Conservation (phyloP, 2,888 invertebrate species). For the Saturnia japonica region DNA sequence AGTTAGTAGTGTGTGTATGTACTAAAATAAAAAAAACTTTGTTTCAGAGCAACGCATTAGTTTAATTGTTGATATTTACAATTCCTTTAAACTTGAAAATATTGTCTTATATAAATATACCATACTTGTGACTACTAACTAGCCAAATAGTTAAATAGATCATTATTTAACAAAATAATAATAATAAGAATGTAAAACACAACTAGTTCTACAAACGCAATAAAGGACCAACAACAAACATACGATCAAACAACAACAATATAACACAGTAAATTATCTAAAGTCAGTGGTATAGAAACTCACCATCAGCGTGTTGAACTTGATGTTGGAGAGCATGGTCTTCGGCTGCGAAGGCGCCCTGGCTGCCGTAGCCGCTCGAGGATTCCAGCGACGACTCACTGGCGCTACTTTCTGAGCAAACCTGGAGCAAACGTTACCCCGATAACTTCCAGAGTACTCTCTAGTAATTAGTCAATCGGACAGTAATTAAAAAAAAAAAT, state of each 20-base stretch:
- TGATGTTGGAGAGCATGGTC: slow-evolving; percentile 71
- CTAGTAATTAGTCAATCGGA: too few relatives aligned
- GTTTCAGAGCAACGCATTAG: too few relatives aligned
- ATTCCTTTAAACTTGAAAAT: too few relatives aligned
- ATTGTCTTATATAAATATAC: too few relatives aligned
- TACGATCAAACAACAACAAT: slow-evolving; percentile 15
- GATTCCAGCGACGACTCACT: slow-evolving; percentile 89
- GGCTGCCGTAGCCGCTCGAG: slow-evolving; percentile 89
- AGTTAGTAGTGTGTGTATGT: too few relatives aligned
- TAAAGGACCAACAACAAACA: slow-evolving; percentile 14
- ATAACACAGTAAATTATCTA: slow-evolving; percentile 24
- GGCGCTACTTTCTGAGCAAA: slow-evolving; percentile 83
- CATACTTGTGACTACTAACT: not conserved
- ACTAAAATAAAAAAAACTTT: too few relatives aligned
- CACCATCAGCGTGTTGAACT: slow-evolving; percentile 72
- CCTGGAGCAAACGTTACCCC: slow-evolving; percentile 45
- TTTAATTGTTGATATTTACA: too few relatives aligned
- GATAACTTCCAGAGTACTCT: not conserved
- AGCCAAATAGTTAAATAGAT: not conserved
- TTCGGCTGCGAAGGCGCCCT: slow-evolving; percentile 85
- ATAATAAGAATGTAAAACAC: slow-evolving; percentile 37
- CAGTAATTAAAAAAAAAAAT: too few relatives aligned
- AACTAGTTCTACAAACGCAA: slow-evolving; percentile 15
- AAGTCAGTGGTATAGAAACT: slow-evolving; percentile 31
- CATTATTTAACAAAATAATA: not conserved